Evolutionary conservation across 2,113 vertebrate species (phyloP), one percentile per base, ranked within the genome.

Genomic region (Leptosomus discolor): DNA sequence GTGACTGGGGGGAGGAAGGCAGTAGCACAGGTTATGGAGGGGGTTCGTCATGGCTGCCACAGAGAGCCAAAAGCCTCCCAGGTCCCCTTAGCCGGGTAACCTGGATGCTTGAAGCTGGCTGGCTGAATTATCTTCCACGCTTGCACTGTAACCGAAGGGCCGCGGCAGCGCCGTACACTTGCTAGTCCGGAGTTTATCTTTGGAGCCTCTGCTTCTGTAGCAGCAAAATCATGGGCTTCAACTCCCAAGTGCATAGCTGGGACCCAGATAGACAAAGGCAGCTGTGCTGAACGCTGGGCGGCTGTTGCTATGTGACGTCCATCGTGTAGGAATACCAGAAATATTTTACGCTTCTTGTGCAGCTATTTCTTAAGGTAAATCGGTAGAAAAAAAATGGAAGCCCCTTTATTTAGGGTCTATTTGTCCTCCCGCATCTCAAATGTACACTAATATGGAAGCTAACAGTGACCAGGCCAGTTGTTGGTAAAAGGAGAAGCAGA

Each of bases 231-330:
- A 29, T 1, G 3, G 45, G 27, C 24, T 77, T 56, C 16, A 57
- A 2, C 0, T 1, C 73, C 83, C 65, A 23, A 8, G 20, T 27
- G 16, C 5, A 1, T 50, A 29, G 18, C 43, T 22, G n/a, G 63
- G 37, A 53, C 30, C 15, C 30, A 46, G 64, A 51, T 0, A 51
- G 24, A 17, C 8, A 11, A 3, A 54, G 51, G 51, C 24, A 5
- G 8, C 13, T 65, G 2, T 34, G 24, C 27, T 74, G 15, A 34
- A 36, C 3, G 1, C n/a, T 37, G 54, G 27, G 23, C 0, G 2
- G 48, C 39, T 19, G 10, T 82, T 60, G 29, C 15, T 37, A 3
- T 24, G 54, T 46, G 56, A 26, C 46, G 7, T 53, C 30, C 27
- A 10, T 46, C 54, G 3, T 5, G 15, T 21, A 79, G 67, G 9